phyloP scores from a whole-genome alignment of 2,113 vertebrate species.

The Thryonomys swinderianus region DNA sequence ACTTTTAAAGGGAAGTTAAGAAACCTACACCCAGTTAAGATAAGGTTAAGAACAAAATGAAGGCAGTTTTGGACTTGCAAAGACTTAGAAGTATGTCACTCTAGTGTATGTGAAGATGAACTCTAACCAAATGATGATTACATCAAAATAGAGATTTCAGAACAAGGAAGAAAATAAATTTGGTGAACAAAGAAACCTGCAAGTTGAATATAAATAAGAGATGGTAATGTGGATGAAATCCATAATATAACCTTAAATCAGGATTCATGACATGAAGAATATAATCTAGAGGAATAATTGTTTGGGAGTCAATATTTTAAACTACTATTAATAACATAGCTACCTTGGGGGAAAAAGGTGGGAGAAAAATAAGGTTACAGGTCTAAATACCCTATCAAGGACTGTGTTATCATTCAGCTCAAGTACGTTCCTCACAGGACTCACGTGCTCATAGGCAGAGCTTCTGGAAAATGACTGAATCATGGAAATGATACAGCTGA shows the following conservation, averaged over 20 bases:
- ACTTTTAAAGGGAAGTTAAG: neutral
- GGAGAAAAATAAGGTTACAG: neutral
- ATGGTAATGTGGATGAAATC: neutral
- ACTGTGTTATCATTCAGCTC: neutral
- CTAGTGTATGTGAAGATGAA: neutral
- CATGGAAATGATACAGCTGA: neutral
- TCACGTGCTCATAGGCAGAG: neutral
- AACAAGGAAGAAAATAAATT: slow-evolving; percentile 10
- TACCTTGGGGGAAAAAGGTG: neutral
- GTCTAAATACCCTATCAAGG: neutral
- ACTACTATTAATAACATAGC: neutral
- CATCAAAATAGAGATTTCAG: slow-evolving; percentile 12
- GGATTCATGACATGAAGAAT: neutral
- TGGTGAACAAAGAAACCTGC: neutral
- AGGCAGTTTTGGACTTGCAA: neutral
- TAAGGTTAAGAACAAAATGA: neutral
- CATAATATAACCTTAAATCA: neutral
- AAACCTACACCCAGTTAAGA: neutral
- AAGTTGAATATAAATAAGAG: neutral
- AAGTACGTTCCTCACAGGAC: neutral
- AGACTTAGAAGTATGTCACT: neutral
- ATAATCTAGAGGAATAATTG: neutral
- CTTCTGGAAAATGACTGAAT: neutral
- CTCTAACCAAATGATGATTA: slow-evolving; percentile 1
- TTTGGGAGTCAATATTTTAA: slow-evolving; percentile 2